phyloP scores from a whole-genome alignment of 2,888 invertebrate genomes.

The Hymenopus coronatus region DNA sequence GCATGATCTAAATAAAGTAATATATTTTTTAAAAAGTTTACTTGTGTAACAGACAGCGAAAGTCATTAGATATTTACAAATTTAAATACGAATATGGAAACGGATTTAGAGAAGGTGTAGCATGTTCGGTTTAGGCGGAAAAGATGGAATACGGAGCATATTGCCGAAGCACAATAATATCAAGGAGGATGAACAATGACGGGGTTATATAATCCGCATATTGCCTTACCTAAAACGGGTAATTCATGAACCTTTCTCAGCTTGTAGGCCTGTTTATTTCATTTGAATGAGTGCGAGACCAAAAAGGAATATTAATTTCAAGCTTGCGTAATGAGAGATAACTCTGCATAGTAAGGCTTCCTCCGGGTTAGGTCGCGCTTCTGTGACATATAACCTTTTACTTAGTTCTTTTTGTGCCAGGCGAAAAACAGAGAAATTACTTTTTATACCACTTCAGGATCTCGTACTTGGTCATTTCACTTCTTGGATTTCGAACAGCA shows the following conservation, averaged over 20 bases:
- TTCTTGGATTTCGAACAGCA: no score
- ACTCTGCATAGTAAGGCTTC: background rate
- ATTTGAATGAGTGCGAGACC: background rate
- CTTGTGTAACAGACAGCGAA: no score
- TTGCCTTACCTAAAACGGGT: background rate
- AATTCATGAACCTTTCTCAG: background rate
- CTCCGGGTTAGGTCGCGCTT: no score
- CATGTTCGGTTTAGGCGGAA: no score
- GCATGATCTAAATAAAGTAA: no score
- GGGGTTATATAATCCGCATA: background rate
- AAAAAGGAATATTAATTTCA: background rate
- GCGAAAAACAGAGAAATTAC: background rate
- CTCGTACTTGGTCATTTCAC: no score
- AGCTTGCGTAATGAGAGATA: background rate
- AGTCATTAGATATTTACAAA: no score
- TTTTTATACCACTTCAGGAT: background rate
- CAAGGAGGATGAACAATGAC: background rate
- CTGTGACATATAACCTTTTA: background rate
- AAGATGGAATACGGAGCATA: background rate
- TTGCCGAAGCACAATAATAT: background rate
- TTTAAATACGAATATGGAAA: no score
- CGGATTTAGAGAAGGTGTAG: no score
- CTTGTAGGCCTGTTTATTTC: background rate
- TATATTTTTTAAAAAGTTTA: no score
- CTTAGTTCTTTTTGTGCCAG: background rate